phyloP scores from a whole-genome alignment of 2,113 vertebrate genomes.

The Parus major region DNA sequence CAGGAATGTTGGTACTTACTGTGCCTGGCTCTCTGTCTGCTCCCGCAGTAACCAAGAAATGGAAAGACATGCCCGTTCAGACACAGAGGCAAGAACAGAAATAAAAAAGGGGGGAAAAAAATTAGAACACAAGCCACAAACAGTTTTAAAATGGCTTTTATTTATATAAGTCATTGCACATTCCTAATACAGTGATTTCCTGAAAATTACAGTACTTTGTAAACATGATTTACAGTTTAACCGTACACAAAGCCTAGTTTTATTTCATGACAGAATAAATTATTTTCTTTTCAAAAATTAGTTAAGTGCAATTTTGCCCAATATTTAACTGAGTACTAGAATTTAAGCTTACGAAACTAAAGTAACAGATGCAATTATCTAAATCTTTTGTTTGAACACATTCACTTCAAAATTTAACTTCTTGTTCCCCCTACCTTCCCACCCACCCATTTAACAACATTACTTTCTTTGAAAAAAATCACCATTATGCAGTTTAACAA shows the following conservation, averaged over 20 bases:
- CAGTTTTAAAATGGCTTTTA: constrained; percentile 88
- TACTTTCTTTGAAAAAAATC: constrained; percentile 71
- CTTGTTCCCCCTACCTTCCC: constrained; percentile 25
- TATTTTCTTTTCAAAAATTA: constrained; percentile 81
- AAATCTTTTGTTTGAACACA: constrained; percentile 72
- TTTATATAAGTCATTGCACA: constrained; percentile 86
- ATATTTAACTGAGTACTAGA: constrained; percentile 73
- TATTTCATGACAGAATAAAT: constrained; percentile 83
- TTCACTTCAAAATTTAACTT: constrained; percentile 75
- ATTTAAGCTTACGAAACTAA: constrained; percentile 75
- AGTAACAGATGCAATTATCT: constrained; percentile 77
- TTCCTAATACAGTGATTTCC: constrained; percentile 87
- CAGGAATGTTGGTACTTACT: constrained; percentile 84
- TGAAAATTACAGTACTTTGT: constrained; percentile 84
- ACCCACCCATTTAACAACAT: constrained; percentile 67
- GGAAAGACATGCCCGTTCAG: constrained; percentile 85
- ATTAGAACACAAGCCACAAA: constrained; percentile 84
- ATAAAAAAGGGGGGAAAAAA: constrained; percentile 83
- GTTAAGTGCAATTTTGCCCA: constrained; percentile 84
- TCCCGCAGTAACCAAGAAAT: constrained; percentile 84
- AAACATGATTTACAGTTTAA: constrained; percentile 82
- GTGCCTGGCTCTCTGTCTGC: constrained; percentile 93
- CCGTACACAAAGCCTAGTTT: constrained; percentile 79
- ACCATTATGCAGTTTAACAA: constrained; percentile 74
- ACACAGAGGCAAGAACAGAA: constrained; percentile 85